Evolutionary conservation across 2,797 vertebrate species (phyloP).

Genomic region (Brachyalestes nurse): DNA sequence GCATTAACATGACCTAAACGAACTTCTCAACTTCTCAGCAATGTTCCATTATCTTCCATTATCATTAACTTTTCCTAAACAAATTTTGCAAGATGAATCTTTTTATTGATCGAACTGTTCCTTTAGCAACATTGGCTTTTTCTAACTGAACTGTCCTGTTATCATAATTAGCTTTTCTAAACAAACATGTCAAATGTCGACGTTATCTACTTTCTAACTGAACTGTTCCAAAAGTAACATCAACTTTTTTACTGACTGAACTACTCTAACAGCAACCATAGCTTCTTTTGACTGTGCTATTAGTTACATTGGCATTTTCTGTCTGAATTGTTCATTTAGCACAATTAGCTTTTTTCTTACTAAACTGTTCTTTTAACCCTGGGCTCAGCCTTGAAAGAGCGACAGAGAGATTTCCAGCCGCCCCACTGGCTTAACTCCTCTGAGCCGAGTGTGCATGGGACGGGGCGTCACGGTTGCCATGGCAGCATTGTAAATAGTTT

Average conservation of each 20-base stretch:
- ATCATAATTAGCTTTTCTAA: not conserved
- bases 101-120: not conserved
- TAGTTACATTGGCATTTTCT: not conserved
- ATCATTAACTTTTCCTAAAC: too few species aligned
- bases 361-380: conserved; percentile 15
- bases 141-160: not conserved
- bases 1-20: too few species aligned
- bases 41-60: too few species aligned
- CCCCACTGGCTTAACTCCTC: not conserved
- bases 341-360: not conserved
- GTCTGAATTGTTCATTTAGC: not conserved
- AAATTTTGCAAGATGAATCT: too few species aligned
- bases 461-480: conserved; percentile 47
- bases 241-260: too few species aligned
- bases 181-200: not conserved
- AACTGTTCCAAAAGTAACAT: too few species aligned
- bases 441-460: conserved; percentile 9
- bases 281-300: not conserved
- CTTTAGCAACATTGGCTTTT: not conserved
- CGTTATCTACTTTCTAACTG: not conserved
- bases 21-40: too few species aligned
- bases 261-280: too few species aligned
- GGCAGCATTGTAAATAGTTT: conserved; percentile 56
- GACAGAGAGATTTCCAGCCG: not conserved
- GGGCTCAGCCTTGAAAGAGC: not conserved